These are phyloP conservation scores for Caranx melampygus DNA, from an alignment of 2,113 vertebrate genomes.

Conservation along the genomic window DNA sequence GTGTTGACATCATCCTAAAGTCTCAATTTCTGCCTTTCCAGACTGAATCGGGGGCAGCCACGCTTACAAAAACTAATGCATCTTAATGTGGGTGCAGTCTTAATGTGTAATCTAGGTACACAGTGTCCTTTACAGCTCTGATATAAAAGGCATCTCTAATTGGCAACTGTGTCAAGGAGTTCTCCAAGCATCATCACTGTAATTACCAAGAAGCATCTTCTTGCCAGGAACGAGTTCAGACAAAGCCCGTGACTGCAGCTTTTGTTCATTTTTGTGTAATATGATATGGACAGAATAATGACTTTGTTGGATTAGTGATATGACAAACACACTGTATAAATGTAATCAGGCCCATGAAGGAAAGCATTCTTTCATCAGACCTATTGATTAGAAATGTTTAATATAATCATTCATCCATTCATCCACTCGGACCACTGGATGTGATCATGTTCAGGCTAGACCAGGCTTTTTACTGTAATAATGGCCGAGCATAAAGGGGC, in stretches of 20 bases:
- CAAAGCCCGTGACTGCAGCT: background rate
- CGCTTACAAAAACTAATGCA: no score
- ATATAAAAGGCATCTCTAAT: background rate
- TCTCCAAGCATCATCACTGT: slow-evolving; percentile 34
- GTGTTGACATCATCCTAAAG: no score
- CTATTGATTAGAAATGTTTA: background rate
- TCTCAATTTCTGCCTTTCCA: no score
- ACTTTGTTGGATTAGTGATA: background rate
- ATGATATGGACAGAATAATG: no score
- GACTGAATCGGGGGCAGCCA: no score
- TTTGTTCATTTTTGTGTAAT: background rate
- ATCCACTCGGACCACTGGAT: background rate
- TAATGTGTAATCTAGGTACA: no score
- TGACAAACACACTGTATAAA: background rate
- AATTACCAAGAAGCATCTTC: slow-evolving; percentile 24
- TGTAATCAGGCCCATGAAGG: background rate
- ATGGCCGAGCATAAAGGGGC: background rate
- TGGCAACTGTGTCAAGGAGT: slow-evolving; percentile 38
- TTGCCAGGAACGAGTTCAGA: slow-evolving; percentile 18
- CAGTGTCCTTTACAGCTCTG: background rate
- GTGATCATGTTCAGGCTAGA: background rate
- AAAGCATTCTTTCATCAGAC: background rate
- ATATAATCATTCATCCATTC: no score
- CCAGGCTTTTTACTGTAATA: background rate
- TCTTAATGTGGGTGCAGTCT: no score